phyloP scores from a whole-genome alignment of 2,113 vertebrate species.

The Pleuronectes platessa region DNA sequence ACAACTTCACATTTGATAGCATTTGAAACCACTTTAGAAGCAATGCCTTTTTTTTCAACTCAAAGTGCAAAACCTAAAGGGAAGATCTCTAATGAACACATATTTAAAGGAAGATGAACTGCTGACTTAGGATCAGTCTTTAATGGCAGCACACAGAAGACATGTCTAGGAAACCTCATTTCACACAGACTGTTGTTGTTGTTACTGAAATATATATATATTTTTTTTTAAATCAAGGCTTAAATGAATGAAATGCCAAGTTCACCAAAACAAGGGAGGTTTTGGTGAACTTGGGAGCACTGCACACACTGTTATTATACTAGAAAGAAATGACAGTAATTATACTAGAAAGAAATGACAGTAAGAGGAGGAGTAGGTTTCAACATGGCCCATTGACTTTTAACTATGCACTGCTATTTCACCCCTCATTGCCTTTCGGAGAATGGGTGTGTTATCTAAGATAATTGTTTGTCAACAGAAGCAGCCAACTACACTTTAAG shows the following conservation, averaged over 20 bases:
- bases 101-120: not conserved
- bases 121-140: not conserved
- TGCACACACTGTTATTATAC: too few species aligned
- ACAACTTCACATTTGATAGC: not conserved
- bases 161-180: not conserved
- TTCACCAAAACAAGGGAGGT: not conserved
- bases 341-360: slow-evolving; percentile 3
- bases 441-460: slow-evolving; percentile 23
- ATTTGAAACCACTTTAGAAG: not conserved
- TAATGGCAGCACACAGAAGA: not conserved
- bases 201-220: too few species aligned
- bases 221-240: not conserved
- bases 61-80: not conserved
- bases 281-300: too few species aligned
- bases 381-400: slow-evolving; percentile 10
- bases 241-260: not conserved
- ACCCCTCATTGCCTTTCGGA: slow-evolving; percentile 15
- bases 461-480: slow-evolving; percentile 28
- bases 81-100: not conserved
- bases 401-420: slow-evolving; percentile 35
- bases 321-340: not conserved
- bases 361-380: slow-evolving; percentile 8
- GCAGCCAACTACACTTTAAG: not conserved
- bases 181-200: not conserved
- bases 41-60: too few species aligned